Conservation (phyloP, 1,140 invertebrate genomes). For the Pogonus chalceus region DNA sequence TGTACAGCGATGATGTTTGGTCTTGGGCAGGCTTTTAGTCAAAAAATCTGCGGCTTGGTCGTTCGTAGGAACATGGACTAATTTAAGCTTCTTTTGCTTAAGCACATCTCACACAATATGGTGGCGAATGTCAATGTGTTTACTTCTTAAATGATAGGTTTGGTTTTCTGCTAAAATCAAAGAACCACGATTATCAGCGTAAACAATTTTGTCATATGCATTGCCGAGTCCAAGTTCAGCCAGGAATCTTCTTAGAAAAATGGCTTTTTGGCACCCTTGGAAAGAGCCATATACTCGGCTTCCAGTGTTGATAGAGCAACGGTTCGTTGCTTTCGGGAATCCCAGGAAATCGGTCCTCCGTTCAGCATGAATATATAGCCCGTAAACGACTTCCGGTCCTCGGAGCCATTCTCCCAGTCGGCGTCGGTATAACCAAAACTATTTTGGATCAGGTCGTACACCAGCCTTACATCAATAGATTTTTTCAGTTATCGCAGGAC, state of each 20-base stretch:
- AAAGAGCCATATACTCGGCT: constrained; percentile 19
- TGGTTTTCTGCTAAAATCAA: constrained; percentile 25
- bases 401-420: constrained; percentile 22
- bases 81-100: not conserved
- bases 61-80: constrained; percentile 6
- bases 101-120: constrained; percentile 18
- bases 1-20: not conserved
- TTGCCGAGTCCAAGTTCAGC: not conserved
- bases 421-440: constrained; percentile 21
- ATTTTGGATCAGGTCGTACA: not conserved
- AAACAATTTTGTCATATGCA: not conserved
- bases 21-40: constrained; percentile 5
- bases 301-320: constrained; percentile 18
- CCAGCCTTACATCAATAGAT: not conserved
- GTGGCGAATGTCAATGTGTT: constrained; percentile 29
- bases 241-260: constrained; percentile 1
- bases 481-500: constrained; percentile 29
- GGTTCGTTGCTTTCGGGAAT: constrained; percentile 13
- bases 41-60: constrained; percentile 14
- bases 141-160: constrained; percentile 23
- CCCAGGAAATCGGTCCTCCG: constrained; percentile 20
- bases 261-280: constrained; percentile 16
- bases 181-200: constrained; percentile 26
- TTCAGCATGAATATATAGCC: constrained; percentile 15
- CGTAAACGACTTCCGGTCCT: constrained; percentile 22